A percentile compares a stretch with the other conserved stretches of the same genome.
These are phyloP conservation scores for Enteromius mattozi DNA, from an alignment of 2,797 vertebrate species.

Conservation along the genomic window DNA sequence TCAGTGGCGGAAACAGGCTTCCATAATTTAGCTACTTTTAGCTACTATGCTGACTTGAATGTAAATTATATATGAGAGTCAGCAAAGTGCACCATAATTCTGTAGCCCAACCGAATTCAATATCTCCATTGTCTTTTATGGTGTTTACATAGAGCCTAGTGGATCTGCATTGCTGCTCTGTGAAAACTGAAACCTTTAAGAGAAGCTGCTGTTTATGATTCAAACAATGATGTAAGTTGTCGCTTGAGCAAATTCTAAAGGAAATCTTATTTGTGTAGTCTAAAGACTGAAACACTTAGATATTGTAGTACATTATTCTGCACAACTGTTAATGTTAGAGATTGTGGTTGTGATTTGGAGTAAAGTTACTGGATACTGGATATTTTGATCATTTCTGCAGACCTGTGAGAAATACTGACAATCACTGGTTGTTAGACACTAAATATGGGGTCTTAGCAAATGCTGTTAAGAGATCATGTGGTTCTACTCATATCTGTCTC, in stretches of 20 bases:
- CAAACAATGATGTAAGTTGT: neutral
- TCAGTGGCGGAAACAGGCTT: too few species aligned
- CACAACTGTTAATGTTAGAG: neutral
- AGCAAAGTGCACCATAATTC: neutral
- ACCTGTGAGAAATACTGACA: constrained; percentile 13
- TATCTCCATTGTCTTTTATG: constrained; percentile 11
- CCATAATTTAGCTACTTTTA: constrained; percentile 17
- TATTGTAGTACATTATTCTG: neutral
- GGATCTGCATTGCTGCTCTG: neutral
- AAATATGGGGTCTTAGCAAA: neutral
- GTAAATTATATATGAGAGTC: constrained; percentile 20
- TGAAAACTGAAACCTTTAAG: constrained; percentile 37
- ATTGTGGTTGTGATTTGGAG: neutral
- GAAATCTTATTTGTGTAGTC: neutral
- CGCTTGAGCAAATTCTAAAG: neutral
- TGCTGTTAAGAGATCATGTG: constrained; percentile 37
- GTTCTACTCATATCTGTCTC: constrained; percentile 26
- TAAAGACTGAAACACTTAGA: constrained; percentile 12
- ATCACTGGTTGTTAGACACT: constrained; percentile 21
- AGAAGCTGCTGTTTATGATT: constrained; percentile 23
- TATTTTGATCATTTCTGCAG: neutral
- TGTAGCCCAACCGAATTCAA: neutral
- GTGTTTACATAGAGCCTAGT: constrained; percentile 10
- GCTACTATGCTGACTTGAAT: neutral
- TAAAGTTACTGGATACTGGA: neutral